Percentiles rank a stretch among this genome's conserved stretches.
Evolutionary conservation across 2,888 invertebrate genomes (phyloP).

Genomic region (Platycnemis pennipes): DNA sequence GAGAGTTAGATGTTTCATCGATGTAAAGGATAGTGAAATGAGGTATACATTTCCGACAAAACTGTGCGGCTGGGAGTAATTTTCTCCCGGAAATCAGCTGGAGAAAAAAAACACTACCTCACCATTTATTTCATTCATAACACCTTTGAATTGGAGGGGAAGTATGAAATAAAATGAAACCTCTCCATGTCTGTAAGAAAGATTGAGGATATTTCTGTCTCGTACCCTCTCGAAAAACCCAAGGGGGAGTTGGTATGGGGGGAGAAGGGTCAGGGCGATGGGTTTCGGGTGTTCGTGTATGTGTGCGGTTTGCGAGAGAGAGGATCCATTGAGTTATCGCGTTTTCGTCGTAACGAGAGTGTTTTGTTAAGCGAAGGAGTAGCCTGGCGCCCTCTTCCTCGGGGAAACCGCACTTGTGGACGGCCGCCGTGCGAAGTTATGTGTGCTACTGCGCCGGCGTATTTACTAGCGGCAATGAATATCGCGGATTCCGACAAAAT

Average conservation of each 20-base stretch:
- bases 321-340: slow-evolving; percentile 66
- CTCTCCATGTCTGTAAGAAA: slow-evolving; percentile 59
- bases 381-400: neutral
- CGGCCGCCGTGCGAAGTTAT: slow-evolving; percentile 31
- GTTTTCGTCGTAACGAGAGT: slow-evolving; percentile 60
- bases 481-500: slow-evolving; percentile 63
- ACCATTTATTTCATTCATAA: slow-evolving; percentile 50
- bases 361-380: slow-evolving; percentile 50
- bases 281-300: neutral
- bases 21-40: slow-evolving; percentile 27
- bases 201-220: slow-evolving; percentile 60
- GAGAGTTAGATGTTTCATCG: neutral
- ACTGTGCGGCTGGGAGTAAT: neutral
- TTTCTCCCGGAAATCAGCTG: slow-evolving; percentile 7
- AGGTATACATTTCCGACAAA: slow-evolving; percentile 26
- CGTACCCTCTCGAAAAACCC: slow-evolving; percentile 17
- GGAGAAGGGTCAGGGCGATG: neutral
- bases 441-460: slow-evolving; percentile 51
- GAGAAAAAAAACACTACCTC: neutral
- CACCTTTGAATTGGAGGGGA: slow-evolving; percentile 22
- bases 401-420: slow-evolving; percentile 65
- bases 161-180: neutral
- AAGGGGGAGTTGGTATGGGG: neutral
- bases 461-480: slow-evolving; percentile 67
- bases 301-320: neutral